Evolutionary conservation across 2,888 invertebrate genomes (phyloP).

Genomic region (Pachydiplax longipennis): DNA sequence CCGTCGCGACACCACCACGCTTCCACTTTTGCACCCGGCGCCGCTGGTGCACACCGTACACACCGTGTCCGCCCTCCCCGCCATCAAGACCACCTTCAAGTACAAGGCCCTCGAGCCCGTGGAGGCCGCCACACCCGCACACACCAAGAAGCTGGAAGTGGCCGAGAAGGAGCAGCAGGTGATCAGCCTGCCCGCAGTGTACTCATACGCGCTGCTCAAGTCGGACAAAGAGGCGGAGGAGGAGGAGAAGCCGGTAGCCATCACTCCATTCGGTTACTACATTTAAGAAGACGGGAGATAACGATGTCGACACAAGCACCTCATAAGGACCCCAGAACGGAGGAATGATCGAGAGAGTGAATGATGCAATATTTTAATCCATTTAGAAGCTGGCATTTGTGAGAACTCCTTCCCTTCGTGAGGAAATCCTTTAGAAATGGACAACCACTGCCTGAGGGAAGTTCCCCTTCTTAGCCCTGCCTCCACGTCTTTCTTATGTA

Average conservation of each 20-base stretch:
- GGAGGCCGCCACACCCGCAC: constrained; percentile 51
- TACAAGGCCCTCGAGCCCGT: constrained; percentile 49
- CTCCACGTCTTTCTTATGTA: neutral
- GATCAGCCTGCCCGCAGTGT: constrained; percentile 41
- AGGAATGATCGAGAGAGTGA: neutral
- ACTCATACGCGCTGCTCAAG: neutral
- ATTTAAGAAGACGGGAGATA: neutral
- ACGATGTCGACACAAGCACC: neutral
- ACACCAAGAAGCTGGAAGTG: constrained; percentile 49
- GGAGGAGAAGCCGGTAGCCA: constrained; percentile 34
- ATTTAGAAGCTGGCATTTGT: neutral
- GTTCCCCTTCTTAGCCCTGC: neutral
- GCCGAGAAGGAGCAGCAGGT: constrained; percentile 50
- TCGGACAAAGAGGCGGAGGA: constrained; percentile 30
- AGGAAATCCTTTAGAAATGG: neutral
- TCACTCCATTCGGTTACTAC: constrained; percentile 42
- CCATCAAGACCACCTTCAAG: constrained; percentile 51
- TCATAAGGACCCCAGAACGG: neutral
- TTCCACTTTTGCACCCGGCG: neutral
- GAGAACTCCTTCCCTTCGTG: neutral
- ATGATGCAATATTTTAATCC: neutral
- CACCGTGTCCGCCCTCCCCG: constrained; percentile 45
- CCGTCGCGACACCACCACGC: neutral
- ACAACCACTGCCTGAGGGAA: neutral
- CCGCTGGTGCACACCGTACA: constrained; percentile 46